phyloP scores from a whole-genome alignment of 2,797 vertebrate genomes.

The Cephalopachus bancanus region DNA sequence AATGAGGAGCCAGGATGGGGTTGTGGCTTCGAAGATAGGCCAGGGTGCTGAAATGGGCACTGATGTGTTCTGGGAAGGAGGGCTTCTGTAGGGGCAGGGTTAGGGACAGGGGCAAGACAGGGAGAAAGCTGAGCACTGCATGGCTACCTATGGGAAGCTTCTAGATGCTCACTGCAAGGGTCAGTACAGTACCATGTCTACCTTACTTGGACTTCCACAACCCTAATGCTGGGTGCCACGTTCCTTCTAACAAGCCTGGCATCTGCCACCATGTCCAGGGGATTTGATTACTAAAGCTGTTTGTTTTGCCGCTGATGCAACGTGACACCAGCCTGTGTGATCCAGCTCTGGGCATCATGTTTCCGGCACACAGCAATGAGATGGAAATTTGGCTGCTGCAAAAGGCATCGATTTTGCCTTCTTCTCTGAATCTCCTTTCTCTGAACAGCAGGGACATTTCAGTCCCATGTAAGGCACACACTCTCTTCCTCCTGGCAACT shows the following conservation, averaged over 20 bases:
- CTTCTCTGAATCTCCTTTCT: conserved; percentile 77
- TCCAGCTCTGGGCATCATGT: conserved; percentile 33
- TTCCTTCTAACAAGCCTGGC: conserved; percentile 27
- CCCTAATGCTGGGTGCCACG: not conserved
- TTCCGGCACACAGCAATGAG: conserved; percentile 24
- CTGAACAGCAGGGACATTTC: conserved; percentile 71
- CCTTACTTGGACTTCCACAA: not conserved
- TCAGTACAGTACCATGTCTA: not conserved
- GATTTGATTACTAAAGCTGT: conserved; percentile 59
- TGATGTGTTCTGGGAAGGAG: conserved; percentile 50
- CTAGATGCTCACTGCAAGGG: not conserved
- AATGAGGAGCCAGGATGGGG: conserved; percentile 64
- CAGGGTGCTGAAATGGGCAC: not conserved
- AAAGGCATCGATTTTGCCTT: conserved; percentile 49
- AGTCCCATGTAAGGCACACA: conserved; percentile 58
- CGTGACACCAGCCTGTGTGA: conserved; percentile 17
- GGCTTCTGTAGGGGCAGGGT: not conserved
- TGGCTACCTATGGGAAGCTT: not conserved
- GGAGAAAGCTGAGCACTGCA: conserved; percentile 13
- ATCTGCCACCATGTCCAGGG: conserved; percentile 9
- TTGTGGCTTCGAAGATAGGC: conserved; percentile 51
- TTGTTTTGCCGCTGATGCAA: conserved; percentile 50
- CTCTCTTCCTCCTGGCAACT: conserved; percentile 77
- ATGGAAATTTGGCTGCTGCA: conserved; percentile 71
- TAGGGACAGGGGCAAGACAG: conserved; percentile 28